Conservation (phyloP, 2,797 vertebrate genomes). For the Lithobates pipiens region DNA sequence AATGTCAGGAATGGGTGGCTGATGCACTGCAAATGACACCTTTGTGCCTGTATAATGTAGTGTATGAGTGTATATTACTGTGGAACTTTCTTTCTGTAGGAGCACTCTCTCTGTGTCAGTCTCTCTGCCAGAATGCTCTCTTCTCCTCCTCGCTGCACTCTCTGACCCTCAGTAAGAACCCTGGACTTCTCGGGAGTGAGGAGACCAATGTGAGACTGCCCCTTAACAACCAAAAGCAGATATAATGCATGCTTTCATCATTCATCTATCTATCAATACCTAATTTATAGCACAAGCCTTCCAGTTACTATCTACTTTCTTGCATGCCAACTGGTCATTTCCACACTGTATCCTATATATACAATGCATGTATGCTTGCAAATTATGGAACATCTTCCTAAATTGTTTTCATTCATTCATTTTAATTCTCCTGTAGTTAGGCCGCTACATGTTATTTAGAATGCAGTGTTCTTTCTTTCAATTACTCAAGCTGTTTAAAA, state of each 20-base stretch:
- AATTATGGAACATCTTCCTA: not conserved
- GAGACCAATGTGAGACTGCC: slow-evolving; percentile 84
- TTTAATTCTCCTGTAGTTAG: not conserved
- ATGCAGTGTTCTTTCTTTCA: too few species aligned
- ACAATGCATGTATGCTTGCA: not conserved
- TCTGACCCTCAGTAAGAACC: slow-evolving; percentile 90
- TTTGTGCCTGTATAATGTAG: slow-evolving; percentile 28
- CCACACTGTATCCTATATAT: not conserved
- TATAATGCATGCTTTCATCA: slow-evolving; percentile 24
- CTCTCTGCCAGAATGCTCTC: slow-evolving; percentile 86
- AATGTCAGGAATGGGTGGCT: not conserved
- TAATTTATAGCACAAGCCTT: not conserved
- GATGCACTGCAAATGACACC: slow-evolving; percentile 5
- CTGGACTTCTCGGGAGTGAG: slow-evolving; percentile 86
- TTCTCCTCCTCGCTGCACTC: slow-evolving; percentile 89
- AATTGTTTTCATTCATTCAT: not conserved
- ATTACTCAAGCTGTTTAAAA: too few species aligned
- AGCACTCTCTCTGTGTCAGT: slow-evolving; percentile 87
- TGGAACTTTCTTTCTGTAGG: slow-evolving; percentile 56
- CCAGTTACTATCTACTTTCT: not conserved
- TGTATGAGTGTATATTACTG: slow-evolving; percentile 38
- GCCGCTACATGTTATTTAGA: too few species aligned
- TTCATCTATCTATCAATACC: not conserved
- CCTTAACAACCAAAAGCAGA: slow-evolving; percentile 16
- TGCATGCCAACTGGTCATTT: not conserved